These are phyloP conservation scores for Uropsilus gracilis DNA, from an alignment of 2,113 vertebrate genomes.

Conservation along the genomic window DNA sequence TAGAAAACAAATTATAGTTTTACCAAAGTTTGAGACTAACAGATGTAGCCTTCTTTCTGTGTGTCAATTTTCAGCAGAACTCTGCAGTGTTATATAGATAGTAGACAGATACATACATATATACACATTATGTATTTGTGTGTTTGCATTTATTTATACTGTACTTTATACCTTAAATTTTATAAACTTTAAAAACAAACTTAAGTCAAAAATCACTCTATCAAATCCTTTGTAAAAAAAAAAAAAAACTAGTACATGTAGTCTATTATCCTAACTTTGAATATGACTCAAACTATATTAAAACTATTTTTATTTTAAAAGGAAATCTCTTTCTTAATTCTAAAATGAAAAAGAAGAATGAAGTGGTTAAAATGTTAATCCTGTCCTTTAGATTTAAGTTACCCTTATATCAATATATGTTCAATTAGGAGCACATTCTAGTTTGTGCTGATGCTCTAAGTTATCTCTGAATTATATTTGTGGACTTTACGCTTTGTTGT, in stretches of 20 bases:
- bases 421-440: neutral
- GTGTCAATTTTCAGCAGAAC: neutral
- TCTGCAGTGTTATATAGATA: neutral
- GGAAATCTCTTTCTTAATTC: neutral
- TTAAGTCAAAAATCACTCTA: neutral
- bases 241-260: neutral
- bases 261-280: conserved; percentile 10
- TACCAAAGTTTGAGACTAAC: neutral
- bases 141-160: neutral
- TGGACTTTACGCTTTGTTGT: neutral
- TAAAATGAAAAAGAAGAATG: conserved; percentile 18
- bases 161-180: conserved; percentile 15
- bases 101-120: neutral
- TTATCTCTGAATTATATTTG: neutral
- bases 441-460: neutral
- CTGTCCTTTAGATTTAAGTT: neutral
- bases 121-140: neutral
- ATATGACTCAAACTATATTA: neutral
- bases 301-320: conserved; percentile 6
- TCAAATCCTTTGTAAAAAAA: neutral
- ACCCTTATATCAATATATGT: neutral
- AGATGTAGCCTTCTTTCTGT: neutral
- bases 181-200: neutral
- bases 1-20: neutral
- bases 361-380: neutral